Evolutionary conservation across 2,797 vertebrate species (phyloP).

Genomic region (Melanotaenia boesemani): DNA sequence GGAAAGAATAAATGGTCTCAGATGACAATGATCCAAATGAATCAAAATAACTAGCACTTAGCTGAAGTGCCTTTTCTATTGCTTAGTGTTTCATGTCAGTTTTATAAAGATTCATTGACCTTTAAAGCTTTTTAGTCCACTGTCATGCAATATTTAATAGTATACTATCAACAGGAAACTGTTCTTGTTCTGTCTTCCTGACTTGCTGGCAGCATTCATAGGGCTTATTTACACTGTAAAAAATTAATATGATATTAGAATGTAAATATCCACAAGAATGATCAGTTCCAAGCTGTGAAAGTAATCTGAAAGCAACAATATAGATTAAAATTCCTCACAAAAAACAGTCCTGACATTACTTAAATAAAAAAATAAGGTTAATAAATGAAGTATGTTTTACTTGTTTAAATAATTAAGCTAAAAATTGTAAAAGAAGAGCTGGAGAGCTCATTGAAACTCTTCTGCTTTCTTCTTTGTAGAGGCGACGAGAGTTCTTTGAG

Average conservation of each 20-base stretch:
- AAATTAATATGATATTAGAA: background rate
- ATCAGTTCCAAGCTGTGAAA: background rate
- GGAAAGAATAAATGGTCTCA: background rate
- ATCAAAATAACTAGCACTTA: background rate
- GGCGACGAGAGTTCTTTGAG: conserved; percentile 89
- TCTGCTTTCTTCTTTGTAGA: conserved; percentile 75
- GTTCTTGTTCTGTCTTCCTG: no score
- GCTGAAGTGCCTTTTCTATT: no score
- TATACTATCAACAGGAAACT: background rate
- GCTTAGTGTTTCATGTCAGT: no score
- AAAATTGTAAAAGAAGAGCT: background rate
- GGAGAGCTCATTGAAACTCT: background rate
- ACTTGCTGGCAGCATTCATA: background rate
- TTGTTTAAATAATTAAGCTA: background rate
- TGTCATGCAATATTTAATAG: background rate
- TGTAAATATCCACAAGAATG: background rate
- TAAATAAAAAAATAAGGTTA: no score
- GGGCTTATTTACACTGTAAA: background rate
- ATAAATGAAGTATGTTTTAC: no score
- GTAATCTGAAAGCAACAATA: background rate
- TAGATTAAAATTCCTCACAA: background rate
- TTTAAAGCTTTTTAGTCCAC: background rate
- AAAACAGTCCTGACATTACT: background rate
- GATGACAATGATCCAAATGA: background rate
- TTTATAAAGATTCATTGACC: no score